A percentile compares a stretch with the other conserved stretches of the same genome.
These are phyloP conservation scores for Craniophora ligustri DNA, from an alignment of 2,888 invertebrate genomes.

Conservation along the genomic window DNA sequence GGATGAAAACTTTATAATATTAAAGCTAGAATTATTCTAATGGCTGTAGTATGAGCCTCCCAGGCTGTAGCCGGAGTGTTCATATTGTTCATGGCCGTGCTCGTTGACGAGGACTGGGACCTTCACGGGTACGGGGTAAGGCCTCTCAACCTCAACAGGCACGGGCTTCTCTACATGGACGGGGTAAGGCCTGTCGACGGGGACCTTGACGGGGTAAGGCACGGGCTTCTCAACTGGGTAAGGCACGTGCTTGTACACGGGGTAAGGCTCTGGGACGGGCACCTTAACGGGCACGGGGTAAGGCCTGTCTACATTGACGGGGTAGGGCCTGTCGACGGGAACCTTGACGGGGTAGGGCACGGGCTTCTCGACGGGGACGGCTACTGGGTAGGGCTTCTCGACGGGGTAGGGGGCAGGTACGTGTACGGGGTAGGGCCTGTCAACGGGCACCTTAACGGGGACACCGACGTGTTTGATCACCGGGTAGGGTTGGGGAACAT, in stretches of 20 bases:
- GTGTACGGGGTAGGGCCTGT: conserved; percentile 91
- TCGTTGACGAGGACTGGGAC: conserved; percentile 78
- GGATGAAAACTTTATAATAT: conserved; percentile 68
- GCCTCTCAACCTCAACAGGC: conserved; percentile 86
- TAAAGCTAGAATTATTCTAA: conserved; percentile 73
- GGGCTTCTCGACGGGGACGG: conserved; percentile 90
- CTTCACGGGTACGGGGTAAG: conserved; percentile 88
- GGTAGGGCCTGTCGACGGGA: conserved; percentile 90
- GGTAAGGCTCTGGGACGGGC: conserved; percentile 88
- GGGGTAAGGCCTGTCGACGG: conserved; percentile 90
- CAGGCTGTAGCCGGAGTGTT: conserved; percentile 62
- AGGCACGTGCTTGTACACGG: conserved; percentile 91
- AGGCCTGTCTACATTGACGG: conserved; percentile 87
- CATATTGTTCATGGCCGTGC: conserved; percentile 54
- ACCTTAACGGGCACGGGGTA: conserved; percentile 88
- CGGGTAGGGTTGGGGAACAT: conserved; percentile 93
- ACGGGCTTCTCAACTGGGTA: conserved; percentile 89
- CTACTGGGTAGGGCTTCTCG: conserved; percentile 90
- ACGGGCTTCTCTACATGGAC: conserved; percentile 85
- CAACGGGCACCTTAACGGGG: conserved; percentile 92
- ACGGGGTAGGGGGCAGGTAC: conserved; percentile 89
- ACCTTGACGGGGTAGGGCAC: conserved; percentile 90
- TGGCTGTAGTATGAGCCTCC: conserved; percentile 78
- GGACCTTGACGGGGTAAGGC: conserved; percentile 91
- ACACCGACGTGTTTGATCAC: conserved; percentile 90